Evolutionary conservation across 30 jellyfish, hydroid and myxozoan species (phyloP).

Genomic region (Calvadosia cruxmelitensis): DNA sequence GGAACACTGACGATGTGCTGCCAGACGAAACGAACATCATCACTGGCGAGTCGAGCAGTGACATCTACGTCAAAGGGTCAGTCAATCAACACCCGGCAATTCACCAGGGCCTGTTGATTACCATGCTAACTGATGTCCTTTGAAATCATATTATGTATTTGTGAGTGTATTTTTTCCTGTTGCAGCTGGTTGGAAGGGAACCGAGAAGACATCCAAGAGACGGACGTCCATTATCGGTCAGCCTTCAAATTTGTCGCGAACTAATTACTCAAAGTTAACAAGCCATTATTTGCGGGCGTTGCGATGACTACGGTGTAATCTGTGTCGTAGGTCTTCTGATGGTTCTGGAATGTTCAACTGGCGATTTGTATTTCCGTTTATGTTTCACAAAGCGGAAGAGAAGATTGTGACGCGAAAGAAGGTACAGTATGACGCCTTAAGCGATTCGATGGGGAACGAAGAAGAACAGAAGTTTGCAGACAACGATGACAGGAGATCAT

Average conservation of each 20-base stretch:
- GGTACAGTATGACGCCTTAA: no score
- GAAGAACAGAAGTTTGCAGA: no score
- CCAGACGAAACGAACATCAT: constrained; percentile 72
- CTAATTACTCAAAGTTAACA: no score
- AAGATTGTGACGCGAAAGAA: constrained; percentile 34
- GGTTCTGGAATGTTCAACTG: constrained; percentile 50
- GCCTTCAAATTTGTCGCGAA: no score
- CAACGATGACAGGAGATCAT: no score
- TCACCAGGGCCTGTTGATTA: no score
- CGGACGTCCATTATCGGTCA: constrained; percentile 91
- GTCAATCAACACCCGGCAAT: neutral
- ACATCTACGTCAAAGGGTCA: constrained; percentile 80
- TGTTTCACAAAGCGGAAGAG: constrained; percentile 42
- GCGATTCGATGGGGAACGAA: no score
- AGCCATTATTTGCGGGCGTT: no score
- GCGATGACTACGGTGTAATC: no score
- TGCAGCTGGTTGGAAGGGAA: constrained; percentile 85
- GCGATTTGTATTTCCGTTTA: constrained; percentile 34
- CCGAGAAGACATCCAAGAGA: constrained; percentile 83
- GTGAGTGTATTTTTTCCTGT: no score
- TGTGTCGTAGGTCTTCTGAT: constrained; percentile 14
- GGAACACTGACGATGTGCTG: constrained; percentile 83
- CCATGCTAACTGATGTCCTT: no score
- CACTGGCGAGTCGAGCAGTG: constrained; percentile 91
- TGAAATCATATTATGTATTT: no score